Base-by-base conservation (phyloP, 1,140 invertebrate genomes). In the Diorhabda elongata region DNA sequence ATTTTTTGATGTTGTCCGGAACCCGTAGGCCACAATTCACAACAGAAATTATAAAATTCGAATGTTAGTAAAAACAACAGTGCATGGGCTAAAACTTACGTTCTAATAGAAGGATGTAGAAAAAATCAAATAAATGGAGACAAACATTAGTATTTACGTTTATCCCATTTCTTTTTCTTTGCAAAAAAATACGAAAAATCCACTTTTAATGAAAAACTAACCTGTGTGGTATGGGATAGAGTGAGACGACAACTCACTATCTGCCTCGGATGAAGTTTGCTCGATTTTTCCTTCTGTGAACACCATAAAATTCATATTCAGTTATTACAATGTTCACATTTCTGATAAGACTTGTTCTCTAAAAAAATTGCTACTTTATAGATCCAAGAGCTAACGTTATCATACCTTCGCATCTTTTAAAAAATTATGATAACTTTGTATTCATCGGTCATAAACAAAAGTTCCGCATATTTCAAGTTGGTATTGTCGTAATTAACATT, bases 201-300 rank as follows among this genome's bases (percentile, higher is more conserved):
- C 26, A 61, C 56, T 68, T 58, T 71, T 57, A 60, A 41, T 64
- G 44, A 70, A 52, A 81, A 85, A 88, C 85, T 86, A 84, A 88
- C 87, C 87, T 87, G 87, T 85, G 86, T 89, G 87, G 82, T 90
- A 91, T 79, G 82, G 80, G 83, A 91, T 87, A 84, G 90, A 89
- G 83, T 90, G 87, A 84, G 89, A 91, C 82, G 90, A 90, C 81
- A 91, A 86, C 86, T 91, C 89, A 84, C 88, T 90, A 84, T 92
- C 91, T 83, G 89, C 91, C 84, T 90, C 90, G 77, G 89, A 88
- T 83, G 88, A 89, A 83, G 87, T 88, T 74, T 77, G 79, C 79
- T 81, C 80, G 73, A 81, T 76, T 78, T 81, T 81, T 71, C 74
- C 74, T 75, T 81, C 80, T 81, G 80, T 73, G 78, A 81, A 79